A percentile compares a stretch with the other conserved stretches of the same genome.
phyloP scores from a whole-genome alignment of 2,113 vertebrate species.

The Clarias batrachus region DNA sequence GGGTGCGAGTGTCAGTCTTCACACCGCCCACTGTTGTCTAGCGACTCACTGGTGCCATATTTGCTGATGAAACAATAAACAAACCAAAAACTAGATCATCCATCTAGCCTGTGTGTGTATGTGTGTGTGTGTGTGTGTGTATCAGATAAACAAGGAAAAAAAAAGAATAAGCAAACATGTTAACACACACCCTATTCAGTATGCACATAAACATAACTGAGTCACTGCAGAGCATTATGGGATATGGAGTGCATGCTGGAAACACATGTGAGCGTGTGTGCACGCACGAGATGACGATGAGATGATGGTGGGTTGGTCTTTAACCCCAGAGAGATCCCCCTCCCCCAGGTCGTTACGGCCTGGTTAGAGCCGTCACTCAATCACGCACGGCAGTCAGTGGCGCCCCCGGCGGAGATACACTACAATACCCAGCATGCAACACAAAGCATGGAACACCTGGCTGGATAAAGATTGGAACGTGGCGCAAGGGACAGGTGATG shows the following conservation, averaged over 20 bases:
- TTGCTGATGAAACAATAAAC: slow-evolving; percentile 44
- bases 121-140: slow-evolving; percentile 4
- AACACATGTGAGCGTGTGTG: neutral
- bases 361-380: slow-evolving; percentile 25
- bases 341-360: neutral
- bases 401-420: slow-evolving; percentile 4
- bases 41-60: slow-evolving; percentile 36
- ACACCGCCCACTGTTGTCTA: slow-evolving; percentile 38
- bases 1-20: slow-evolving; percentile 29
- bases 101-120: slow-evolving; percentile 4
- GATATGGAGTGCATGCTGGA: neutral
- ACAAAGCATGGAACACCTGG: slow-evolving; percentile 28
- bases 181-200: neutral
- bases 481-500: neutral
- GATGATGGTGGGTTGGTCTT: neutral
- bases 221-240: neutral
- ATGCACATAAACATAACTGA: neutral
- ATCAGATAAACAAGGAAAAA: slow-evolving; percentile 3
- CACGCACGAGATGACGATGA: neutral
- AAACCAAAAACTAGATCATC: slow-evolving; percentile 33
- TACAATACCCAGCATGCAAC: slow-evolving; percentile 45
- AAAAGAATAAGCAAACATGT: neutral
- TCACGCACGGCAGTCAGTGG: slow-evolving; percentile 3
- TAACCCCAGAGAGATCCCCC: neutral
- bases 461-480: neutral